These are phyloP conservation scores for Andrena fulva DNA, from an alignment of 2,888 invertebrate genomes.

Conservation along the genomic window DNA sequence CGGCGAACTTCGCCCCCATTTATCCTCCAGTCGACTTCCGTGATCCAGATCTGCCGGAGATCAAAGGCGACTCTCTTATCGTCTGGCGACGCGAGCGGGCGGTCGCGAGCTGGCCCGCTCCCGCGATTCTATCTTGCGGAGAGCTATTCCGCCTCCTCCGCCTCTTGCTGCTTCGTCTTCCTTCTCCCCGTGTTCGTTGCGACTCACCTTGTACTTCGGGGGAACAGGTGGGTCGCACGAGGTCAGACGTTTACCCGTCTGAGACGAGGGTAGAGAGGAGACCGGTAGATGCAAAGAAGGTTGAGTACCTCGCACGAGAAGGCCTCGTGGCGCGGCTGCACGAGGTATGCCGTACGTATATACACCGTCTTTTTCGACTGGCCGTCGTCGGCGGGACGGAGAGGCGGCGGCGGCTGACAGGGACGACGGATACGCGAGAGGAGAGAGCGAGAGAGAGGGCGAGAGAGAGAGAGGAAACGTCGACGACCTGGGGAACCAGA, in stretches of 20 bases:
- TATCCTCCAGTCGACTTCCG: conserved; percentile 47
- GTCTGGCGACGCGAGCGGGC: not conserved
- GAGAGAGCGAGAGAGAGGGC: no score
- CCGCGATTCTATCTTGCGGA: conserved; percentile 27
- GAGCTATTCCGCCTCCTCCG: conserved; percentile 8
- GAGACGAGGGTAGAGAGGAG: conserved; percentile 48
- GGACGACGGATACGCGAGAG: conserved; percentile 24
- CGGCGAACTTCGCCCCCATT: conserved; percentile 7
- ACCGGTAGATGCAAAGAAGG: conserved; percentile 78
- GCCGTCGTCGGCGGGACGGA: conserved; percentile 13
- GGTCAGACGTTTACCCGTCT: conserved; percentile 63
- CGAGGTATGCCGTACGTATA: conserved; percentile 68
- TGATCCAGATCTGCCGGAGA: conserved; percentile 23
- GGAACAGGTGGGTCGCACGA: conserved; percentile 69
- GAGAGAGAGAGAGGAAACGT: conserved; percentile 16
- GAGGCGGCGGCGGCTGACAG: conserved; percentile 10
- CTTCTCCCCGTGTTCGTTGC: conserved; percentile 7
- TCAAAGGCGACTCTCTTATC: conserved; percentile 5
- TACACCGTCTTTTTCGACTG: conserved; percentile 59
- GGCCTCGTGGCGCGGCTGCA: conserved; percentile 74
- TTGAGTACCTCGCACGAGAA: conserved; percentile 76
- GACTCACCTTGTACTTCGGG: conserved; percentile 48
- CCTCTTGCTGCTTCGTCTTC: conserved; percentile 11
- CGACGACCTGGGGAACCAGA: conserved; percentile 49
- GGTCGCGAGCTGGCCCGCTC: not conserved